phyloP scores from a whole-genome alignment of 2,888 invertebrate species.

The Clostera curtula region DNA sequence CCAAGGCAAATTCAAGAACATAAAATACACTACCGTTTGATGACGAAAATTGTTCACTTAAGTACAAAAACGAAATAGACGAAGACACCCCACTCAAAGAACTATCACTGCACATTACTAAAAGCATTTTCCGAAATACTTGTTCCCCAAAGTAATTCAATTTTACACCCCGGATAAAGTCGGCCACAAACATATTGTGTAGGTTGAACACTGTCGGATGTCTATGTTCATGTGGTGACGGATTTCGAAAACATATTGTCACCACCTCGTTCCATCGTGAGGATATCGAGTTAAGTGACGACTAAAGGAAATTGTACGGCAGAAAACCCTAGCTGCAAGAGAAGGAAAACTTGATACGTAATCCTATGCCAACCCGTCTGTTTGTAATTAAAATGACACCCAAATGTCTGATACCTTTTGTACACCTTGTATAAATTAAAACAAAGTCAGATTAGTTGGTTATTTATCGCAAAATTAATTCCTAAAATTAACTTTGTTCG shows the following conservation, averaged over 20 bases:
- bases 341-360: no score
- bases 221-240: conserved; percentile 10
- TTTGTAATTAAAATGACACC: no score
- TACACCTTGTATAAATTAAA: no score
- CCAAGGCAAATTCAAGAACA: not conserved
- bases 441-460: no score
- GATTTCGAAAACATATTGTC: not conserved
- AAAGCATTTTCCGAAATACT: conserved; percentile 47
- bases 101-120: conserved; percentile 26
- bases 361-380: no score
- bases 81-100: conserved; percentile 10
- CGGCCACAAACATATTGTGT: conserved; percentile 36
- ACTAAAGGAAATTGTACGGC: no score
- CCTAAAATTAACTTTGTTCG: no score
- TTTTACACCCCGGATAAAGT: conserved; percentile 54
- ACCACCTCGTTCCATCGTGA: no score
- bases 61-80: conserved; percentile 15
- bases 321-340: no score
- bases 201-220: conserved; percentile 35
- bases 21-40: conserved; percentile 4
- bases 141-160: conserved; percentile 45
- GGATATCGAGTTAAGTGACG: no score
- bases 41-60: conserved; percentile 5
- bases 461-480: no score
- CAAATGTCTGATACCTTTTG: no score